phyloP scores from a whole-genome alignment of 2,888 invertebrate genomes.

The Celastrina argiolus region DNA sequence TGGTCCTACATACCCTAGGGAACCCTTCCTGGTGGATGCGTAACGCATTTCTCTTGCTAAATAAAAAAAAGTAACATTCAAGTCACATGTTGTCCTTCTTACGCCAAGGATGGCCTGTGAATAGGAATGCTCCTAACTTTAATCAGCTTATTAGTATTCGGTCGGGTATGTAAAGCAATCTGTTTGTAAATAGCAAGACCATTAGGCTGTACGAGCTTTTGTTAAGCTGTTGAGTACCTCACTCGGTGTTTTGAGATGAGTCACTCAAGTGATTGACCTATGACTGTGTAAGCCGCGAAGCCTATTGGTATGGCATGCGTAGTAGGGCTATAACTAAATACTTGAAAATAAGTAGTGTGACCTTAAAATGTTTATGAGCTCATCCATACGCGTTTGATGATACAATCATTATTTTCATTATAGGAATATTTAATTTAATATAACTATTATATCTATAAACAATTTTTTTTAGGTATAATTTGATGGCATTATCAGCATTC shows the following conservation, averaged over 20 bases:
- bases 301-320: background rate
- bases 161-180: background rate
- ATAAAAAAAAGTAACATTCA: no score
- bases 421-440: no score
- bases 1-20: no score
- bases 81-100: no score
- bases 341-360: background rate
- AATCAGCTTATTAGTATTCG: background rate
- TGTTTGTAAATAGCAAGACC: background rate
- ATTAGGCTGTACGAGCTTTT: background rate
- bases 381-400: background rate
- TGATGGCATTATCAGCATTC: no score
- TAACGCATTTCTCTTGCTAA: no score
- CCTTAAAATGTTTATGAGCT: background rate
- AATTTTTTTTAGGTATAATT: no score
- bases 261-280: slow-evolving; percentile 16
- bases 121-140: no score
- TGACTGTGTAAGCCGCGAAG: slow-evolving; percentile 7
- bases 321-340: background rate
- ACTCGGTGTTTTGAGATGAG: slow-evolving; percentile 29
- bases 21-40: no score
- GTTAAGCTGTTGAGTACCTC: background rate
- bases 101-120: no score
- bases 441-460: no score
- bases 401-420: no score